Evolutionary conservation across 1,140 invertebrate species (phyloP), one percentile per base, ranked within the genome.

Genomic region (Drosophila aff.): DNA sequence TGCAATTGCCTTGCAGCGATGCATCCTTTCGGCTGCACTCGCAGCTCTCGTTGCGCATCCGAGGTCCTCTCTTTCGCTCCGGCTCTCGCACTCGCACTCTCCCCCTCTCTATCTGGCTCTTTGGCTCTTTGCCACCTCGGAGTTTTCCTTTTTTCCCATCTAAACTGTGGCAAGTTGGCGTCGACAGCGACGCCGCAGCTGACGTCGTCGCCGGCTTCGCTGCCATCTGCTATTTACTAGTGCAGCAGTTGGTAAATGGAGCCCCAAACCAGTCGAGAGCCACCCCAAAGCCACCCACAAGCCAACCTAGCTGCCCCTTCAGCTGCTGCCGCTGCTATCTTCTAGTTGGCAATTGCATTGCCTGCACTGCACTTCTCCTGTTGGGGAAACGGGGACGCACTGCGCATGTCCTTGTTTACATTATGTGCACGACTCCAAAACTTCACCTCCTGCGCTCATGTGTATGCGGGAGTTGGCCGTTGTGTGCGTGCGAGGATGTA

Each of bases 321-420:
- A 44, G 26, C 46, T 33, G 18, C 50, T 38, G 60, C 50, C 21
- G 44, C 74, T 68, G 77, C 85, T 90, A 90, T 91, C 86, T 90
- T 90, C 85, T 90, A 90, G 85, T 91, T 89, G 85, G 84, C 80
- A 79, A 76, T 89, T 89, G 81, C 85, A 89, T 90, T 85, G 75
- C 82, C 74, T 82, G 79, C 85, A 79, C 62, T 73, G 78, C 75
- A 86, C 74, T 90, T 90, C 85, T 90, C 85, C 85, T 81, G 81
- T 82, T 79, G 85, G 86, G 85, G 85, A 90, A 90, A 66, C 60
- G 63, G 50, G 53, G 53, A 57, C 28, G 63, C 86, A 90, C 23
- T 90, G 85, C 85, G 85, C 85, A 90, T 90, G 85, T 66, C 78
- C 86, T 82, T 90, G 82, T 90, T 90, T 90, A 89, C 86, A 89